Evolutionary conservation across 2,888 invertebrate species (phyloP).

Genomic region (Epirrhoe alternata): DNA sequence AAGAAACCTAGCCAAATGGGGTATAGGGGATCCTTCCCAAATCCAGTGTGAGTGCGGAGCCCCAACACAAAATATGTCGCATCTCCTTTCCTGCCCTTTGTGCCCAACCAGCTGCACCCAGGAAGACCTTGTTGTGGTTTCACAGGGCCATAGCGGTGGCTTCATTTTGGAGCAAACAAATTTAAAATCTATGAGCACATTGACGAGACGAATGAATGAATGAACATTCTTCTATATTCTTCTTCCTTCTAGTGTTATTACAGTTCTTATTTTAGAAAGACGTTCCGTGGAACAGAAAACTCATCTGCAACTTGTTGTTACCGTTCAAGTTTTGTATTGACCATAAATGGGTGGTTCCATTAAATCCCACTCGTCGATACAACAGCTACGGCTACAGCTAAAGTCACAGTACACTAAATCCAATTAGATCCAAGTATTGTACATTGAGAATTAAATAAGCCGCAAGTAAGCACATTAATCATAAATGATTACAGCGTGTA

Average conservation of each 20-base stretch:
- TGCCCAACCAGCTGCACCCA: too few relatives aligned
- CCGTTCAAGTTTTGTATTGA: conserved; percentile 8
- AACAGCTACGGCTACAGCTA: conserved; percentile 32
- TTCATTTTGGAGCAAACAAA: too few relatives aligned
- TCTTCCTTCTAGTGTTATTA: neutral
- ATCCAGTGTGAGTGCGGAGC: too few relatives aligned
- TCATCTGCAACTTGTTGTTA: neutral
- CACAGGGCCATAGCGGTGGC: too few relatives aligned
- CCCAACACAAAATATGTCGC: too few relatives aligned
- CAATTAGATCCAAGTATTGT: conserved; percentile 65
- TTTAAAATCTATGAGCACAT: too few relatives aligned
- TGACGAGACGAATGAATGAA: too few relatives aligned
- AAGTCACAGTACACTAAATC: conserved; percentile 58
- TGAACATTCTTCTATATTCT: too few relatives aligned
- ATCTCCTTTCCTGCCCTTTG: too few relatives aligned
- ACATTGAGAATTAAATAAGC: conserved; percentile 61
- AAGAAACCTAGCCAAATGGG: too few relatives aligned
- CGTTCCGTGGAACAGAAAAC: neutral
- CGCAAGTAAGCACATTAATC: conserved; percentile 69
- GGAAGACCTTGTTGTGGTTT: too few relatives aligned
- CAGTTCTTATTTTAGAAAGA: neutral
- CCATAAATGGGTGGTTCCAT: conserved; percentile 11
- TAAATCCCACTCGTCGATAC: conserved; percentile 31
- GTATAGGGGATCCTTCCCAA: too few relatives aligned
- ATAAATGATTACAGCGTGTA: conserved; percentile 66